Conservation (phyloP, 2,888 invertebrate genomes). For the Abrostola tripartita region DNA sequence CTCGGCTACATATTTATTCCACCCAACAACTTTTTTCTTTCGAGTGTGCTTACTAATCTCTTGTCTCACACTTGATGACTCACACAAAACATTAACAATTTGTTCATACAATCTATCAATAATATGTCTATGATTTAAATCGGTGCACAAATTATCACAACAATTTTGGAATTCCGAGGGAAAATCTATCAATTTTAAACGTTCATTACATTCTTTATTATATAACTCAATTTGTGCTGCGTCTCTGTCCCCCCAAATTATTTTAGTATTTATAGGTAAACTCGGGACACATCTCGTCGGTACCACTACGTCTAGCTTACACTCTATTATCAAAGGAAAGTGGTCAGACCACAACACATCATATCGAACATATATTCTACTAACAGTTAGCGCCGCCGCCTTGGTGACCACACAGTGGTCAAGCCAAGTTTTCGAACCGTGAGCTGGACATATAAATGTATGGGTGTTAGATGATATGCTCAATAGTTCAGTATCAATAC, state of each 20-base stretch:
- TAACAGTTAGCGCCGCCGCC: not conserved
- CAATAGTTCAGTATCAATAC: too few relatives aligned
- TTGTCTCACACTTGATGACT: not conserved
- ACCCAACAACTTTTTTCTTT: not conserved
- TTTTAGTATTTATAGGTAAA: not conserved
- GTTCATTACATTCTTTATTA: not conserved
- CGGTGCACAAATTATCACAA: not conserved
- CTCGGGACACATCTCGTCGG: not conserved
- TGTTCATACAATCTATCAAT: not conserved
- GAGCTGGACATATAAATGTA: not conserved
- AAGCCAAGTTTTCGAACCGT: not conserved
- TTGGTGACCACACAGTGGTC: slow-evolving; percentile 3
- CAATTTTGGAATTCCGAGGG: not conserved
- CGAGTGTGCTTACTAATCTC: not conserved
- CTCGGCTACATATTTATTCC: slow-evolving; percentile 1
- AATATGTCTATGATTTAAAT: not conserved
- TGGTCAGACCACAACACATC: not conserved
- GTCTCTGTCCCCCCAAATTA: not conserved
- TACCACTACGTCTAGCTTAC: not conserved
- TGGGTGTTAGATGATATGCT: not conserved
- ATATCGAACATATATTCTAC: not conserved
- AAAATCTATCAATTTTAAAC: not conserved
- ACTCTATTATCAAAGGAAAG: not conserved
- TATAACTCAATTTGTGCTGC: not conserved
- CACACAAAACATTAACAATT: not conserved